Conservation (phyloP, 2,797 vertebrate genomes). For the Hemitrygon akajei region DNA sequence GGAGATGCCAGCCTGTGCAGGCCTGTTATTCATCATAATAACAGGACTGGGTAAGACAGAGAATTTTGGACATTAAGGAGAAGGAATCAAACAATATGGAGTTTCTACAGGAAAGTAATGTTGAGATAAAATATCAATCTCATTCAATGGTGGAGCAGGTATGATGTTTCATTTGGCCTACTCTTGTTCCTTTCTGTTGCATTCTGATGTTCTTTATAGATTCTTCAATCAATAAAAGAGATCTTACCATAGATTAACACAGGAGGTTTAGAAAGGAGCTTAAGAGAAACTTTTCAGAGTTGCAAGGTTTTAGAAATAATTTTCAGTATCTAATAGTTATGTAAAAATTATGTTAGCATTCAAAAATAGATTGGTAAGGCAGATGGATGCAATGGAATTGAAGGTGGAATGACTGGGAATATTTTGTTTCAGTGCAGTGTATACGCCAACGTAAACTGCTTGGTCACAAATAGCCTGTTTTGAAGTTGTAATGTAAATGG, state of each 20-base stretch:
- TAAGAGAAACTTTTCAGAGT: not conserved
- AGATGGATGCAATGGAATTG: not conserved
- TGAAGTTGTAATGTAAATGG: not conserved
- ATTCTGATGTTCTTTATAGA: not conserved
- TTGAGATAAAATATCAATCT: no score
- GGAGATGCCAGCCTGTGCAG: no score
- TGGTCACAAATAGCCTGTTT: not conserved
- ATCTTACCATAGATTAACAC: not conserved
- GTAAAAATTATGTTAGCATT: not conserved
- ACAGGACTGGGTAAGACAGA: no score
- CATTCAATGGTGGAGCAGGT: no score
- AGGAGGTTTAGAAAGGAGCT: not conserved
- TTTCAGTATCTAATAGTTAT: not conserved
- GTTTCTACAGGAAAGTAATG: no score
- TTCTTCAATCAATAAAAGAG: not conserved
- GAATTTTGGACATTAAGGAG: no score
- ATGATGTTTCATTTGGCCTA: no score
- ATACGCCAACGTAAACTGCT: not conserved
- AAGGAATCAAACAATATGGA: no score
- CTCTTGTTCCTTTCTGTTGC: no score
- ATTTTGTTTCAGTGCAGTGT: not conserved
- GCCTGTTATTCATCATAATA: no score
- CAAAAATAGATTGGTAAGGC: not conserved
- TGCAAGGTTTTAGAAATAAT: not conserved
- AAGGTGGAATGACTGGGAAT: not conserved